Base-by-base conservation (phyloP, 1,140 invertebrate genomes). In the Trichoplusia ni region DNA sequence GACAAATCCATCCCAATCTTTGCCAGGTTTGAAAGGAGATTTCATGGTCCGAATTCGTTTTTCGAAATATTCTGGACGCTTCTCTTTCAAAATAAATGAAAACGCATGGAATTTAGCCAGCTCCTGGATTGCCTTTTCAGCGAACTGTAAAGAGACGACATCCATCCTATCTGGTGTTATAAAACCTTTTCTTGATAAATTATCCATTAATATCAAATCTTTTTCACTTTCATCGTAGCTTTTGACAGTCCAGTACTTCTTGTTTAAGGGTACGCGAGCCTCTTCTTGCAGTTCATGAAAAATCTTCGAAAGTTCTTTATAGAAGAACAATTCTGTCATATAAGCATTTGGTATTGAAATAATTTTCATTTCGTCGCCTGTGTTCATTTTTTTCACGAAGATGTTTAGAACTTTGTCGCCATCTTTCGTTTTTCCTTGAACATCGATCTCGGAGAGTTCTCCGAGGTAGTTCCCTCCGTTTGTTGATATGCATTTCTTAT, bases 81-180 rank as follows among this genome's bases (percentile, higher is more conserved):
- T 72, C 7, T 67, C 71, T 51, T 83, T 54, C 21, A 86, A 35
- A 8, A 75, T 79, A 31, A 80, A 84, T 4, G 82, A 79, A n/a
- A 89, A 29, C 0, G 61, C 70, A 56, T 89, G 86, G 37, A 89
- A 79, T 67, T 73, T 84, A 0, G 82, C 82, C n/a, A 89, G 51
- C 46, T 81, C 69, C 67, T 79, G 44, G 7, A 85, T 40, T 11
- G 75, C 74, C 23, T 69, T 59, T 51, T 83, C 67, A 4, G 75
- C 76, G 64, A 76, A 84, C 31, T 79, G 66, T 8, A 73, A 29
- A 13, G 77, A 38, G 9, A 81, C 73, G 5, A 81, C 51, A 8
- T 85, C 75, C 46, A 79, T 69, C 68, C 73, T 73, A 8, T 67
- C 25, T 33, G 62, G 58, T 7, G 74, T 82, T 51, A 62, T 81